These are phyloP conservation scores for Asobara japonica DNA, from an alignment of 1,140 invertebrate genomes.

Conservation along the genomic window DNA sequence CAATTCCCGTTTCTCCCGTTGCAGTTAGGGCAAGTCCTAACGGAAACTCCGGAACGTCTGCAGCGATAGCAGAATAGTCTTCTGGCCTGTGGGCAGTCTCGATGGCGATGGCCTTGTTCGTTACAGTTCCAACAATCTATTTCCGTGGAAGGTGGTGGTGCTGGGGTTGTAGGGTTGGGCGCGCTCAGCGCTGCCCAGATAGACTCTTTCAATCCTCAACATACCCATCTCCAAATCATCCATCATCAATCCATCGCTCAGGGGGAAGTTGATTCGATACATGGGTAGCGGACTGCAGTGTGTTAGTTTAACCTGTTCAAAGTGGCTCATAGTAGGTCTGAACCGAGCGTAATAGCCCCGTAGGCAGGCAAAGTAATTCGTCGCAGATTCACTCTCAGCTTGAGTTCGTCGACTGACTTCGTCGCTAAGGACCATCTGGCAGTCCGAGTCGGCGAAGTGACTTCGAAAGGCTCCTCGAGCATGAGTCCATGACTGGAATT, in stretches of 20 bases:
- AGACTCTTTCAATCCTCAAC: not conserved
- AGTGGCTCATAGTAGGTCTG: not conserved
- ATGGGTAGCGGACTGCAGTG: not conserved
- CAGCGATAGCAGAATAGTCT: slow-evolving; percentile 1
- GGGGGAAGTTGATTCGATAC: not conserved
- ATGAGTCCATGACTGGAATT: not conserved
- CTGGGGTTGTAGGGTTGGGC: too few species aligned
- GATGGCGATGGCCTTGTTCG: not conserved
- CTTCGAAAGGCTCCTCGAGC: not conserved
- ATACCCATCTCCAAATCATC: not conserved
- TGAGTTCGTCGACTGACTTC: too few species aligned
- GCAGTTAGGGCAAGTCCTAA: not conserved
- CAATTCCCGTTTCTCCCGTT: too few species aligned
- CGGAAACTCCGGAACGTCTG: not conserved
- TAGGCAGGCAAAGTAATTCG: not conserved
- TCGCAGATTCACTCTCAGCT: not conserved
- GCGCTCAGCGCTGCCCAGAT: not conserved
- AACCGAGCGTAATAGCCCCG: not conserved
- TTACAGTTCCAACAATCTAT: slow-evolving; percentile 5
- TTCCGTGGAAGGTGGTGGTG: too few species aligned
- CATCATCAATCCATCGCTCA: not conserved
- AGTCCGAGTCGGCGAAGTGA: slow-evolving; percentile 19
- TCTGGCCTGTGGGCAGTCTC: not conserved
- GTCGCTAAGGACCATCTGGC: slow-evolving; percentile 6
- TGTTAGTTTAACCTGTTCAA: not conserved